Conservation (phyloP, 2,797 vertebrate species). For the Galagoides demidoff region DNA sequence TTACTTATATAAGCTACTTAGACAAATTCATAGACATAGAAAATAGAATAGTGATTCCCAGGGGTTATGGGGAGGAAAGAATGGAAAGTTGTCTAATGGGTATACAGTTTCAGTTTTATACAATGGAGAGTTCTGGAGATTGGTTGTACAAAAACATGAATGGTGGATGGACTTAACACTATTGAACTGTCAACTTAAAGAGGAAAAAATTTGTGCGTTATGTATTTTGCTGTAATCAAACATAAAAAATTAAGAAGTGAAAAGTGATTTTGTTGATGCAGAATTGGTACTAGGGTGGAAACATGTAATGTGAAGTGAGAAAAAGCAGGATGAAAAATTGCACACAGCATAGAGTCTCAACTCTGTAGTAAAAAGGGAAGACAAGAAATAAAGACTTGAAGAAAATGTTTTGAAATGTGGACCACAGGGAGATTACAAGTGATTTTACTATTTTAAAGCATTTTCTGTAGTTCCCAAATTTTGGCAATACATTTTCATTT, state of each 20-base stretch:
- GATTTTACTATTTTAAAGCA: neutral
- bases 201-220: neutral
- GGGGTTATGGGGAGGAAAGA: neutral
- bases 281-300: neutral
- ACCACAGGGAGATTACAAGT: neutral
- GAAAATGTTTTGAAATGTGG: neutral
- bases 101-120: neutral
- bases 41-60: neutral
- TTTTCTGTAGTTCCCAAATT: neutral
- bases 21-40: neutral
- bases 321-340: neutral
- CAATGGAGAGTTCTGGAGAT: neutral
- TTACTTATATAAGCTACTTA: neutral
- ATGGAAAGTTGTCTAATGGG: neutral
- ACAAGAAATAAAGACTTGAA: neutral
- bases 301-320: neutral
- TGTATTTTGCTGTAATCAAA: neutral
- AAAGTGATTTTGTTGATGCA: neutral
- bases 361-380: neutral
- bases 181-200: neutral
- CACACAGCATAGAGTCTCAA: neutral
- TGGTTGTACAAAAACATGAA: neutral
- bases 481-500: conserved; percentile 7
- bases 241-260: neutral
- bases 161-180: neutral